Conservation (phyloP, 2,113 vertebrate species). For the Dryoscopus gambensis region DNA sequence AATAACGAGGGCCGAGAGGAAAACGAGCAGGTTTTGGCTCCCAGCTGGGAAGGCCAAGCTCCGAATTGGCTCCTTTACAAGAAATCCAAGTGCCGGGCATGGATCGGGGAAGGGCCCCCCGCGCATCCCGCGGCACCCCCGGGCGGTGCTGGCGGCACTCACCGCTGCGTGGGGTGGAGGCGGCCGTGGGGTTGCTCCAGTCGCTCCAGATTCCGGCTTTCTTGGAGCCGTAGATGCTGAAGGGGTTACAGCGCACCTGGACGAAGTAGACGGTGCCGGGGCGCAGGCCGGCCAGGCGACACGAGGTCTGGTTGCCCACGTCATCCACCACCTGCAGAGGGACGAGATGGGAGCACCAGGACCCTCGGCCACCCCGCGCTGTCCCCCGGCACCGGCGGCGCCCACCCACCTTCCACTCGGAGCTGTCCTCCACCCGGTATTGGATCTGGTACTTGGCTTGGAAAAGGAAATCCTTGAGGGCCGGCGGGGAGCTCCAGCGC, state of each 20-base stretch:
- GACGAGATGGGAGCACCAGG: not conserved
- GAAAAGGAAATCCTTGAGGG: conserved; percentile 93
- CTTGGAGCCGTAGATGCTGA: conserved; percentile 94
- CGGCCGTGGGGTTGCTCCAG: conserved; percentile 95
- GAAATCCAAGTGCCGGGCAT: conserved; percentile 67
- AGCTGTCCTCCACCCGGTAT: conserved; percentile 91
- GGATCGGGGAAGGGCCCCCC: not conserved
- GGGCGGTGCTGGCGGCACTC: not conserved
- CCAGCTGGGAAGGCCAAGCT: conserved; percentile 35
- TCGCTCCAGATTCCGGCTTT: conserved; percentile 96
- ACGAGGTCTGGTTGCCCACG: conserved; percentile 94
- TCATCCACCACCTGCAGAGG: conserved; percentile 89
- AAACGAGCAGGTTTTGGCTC: not conserved
- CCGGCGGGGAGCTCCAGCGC: conserved; percentile 87
- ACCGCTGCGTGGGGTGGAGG: conserved; percentile 94
- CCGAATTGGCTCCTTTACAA: conserved; percentile 56
- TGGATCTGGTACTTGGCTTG: conserved; percentile 98
- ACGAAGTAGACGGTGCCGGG: conserved; percentile 96
- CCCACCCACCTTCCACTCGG: conserved; percentile 88
- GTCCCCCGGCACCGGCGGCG: fast-evolving
- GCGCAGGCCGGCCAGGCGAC: conserved; percentile 89
- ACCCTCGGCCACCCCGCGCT: fast-evolving
- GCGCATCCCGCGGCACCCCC: not conserved
- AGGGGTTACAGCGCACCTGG: conserved; percentile 95
- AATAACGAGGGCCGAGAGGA: not conserved